These are phyloP conservation scores for Nettapus auritus DNA, from an alignment of 2,113 vertebrate genomes.

Conservation along the genomic window DNA sequence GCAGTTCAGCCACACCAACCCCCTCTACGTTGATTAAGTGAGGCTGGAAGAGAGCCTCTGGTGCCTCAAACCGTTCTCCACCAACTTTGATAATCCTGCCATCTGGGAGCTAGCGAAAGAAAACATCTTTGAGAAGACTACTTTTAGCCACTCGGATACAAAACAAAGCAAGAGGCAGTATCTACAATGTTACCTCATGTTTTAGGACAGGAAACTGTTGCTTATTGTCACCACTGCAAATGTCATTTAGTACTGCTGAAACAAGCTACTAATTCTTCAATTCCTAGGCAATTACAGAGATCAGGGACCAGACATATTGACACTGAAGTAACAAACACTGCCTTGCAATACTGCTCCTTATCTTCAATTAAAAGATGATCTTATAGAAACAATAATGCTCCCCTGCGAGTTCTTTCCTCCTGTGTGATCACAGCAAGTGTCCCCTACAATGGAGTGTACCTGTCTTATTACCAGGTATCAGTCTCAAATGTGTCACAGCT, in stretches of 20 bases:
- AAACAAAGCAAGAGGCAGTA: constrained; percentile 9
- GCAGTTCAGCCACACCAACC: constrained; percentile 95
- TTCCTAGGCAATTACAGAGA: neutral
- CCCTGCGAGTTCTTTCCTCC: neutral
- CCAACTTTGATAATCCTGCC: constrained; percentile 98
- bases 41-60: constrained; percentile 97
- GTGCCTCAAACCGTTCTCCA: constrained; percentile 97
- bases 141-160: neutral
- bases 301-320: neutral
- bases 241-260: neutral
- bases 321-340: neutral
- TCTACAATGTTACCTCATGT: neutral
- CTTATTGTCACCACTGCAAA: neutral
- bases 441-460: neutral
- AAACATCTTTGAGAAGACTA: neutral
- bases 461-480: neutral
- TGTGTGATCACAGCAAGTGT: neutral
- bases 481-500: neutral
- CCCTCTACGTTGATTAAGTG: constrained; percentile 99
- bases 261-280: neutral
- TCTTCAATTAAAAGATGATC: neutral
- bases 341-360: neutral
- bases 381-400: neutral
- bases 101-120: constrained; percentile 89
- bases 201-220: constrained; percentile 33